Conservation (phyloP, 2,113 vertebrate species). For the Ceyx melanurus region DNA sequence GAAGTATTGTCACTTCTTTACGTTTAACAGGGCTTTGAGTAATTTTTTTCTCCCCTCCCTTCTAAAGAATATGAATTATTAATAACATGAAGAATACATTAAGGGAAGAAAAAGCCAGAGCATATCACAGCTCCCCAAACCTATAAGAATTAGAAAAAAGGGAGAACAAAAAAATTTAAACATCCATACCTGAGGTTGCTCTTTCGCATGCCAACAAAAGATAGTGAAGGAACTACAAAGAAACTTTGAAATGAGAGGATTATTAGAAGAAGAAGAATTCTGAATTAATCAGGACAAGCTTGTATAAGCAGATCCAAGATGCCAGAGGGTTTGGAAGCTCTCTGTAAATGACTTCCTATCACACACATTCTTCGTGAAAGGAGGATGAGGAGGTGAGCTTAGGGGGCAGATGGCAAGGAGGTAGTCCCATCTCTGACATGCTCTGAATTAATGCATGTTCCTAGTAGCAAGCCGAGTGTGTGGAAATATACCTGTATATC, state of each 20-base stretch:
- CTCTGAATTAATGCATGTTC: slow-evolving; percentile 15
- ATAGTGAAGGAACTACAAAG: slow-evolving; percentile 38
- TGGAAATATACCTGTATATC: not conserved
- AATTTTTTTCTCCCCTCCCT: not conserved
- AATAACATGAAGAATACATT: slow-evolving; percentile 23
- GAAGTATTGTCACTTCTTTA: slow-evolving; percentile 20
- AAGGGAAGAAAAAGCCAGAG: not conserved
- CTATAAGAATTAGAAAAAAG: not conserved
- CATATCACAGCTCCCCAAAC: not conserved
- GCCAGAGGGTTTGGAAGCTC: slow-evolving; percentile 33
- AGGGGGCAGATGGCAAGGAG: not conserved
- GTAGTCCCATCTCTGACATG: not conserved
- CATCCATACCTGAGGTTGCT: slow-evolving; percentile 21
- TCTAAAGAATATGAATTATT: slow-evolving; percentile 53
- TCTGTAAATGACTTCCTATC: slow-evolving; percentile 36
- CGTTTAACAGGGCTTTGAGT: not conserved
- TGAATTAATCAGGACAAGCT: slow-evolving; percentile 50
- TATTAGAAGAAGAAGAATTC: slow-evolving; percentile 56
- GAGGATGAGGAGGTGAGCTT: not conserved
- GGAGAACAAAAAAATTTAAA: slow-evolving; percentile 34
- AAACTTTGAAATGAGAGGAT: slow-evolving; percentile 51
- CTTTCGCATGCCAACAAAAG: slow-evolving; percentile 41
- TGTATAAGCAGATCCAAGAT: slow-evolving; percentile 36
- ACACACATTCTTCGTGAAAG: not conserved
- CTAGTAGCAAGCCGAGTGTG: not conserved